Percentiles rank a stretch among this genome's conserved stretches.
Evolutionary conservation across 2,797 vertebrate genomes (phyloP).

Genomic region (Vipera latastei): DNA sequence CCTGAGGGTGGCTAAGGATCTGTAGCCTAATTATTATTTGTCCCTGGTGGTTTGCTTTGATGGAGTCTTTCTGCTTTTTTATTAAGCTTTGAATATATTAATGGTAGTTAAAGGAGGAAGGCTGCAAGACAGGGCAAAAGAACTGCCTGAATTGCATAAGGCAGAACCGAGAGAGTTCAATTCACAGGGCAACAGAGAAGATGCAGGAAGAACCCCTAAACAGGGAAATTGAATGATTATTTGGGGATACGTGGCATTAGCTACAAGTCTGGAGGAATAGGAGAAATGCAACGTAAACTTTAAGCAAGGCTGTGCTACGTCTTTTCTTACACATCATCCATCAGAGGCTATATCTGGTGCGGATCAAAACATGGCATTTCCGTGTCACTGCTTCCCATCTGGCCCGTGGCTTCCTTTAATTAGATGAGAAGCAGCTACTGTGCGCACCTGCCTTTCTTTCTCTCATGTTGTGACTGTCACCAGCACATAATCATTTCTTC

Average conservation of each 20-base stretch:
- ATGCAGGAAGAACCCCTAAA: neutral
- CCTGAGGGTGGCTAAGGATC: neutral
- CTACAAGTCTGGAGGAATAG: neutral
- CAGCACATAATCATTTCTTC: neutral
- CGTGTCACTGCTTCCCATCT: constrained; percentile 38
- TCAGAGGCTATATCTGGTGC: constrained; percentile 41
- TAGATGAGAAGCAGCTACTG: constrained; percentile 59
- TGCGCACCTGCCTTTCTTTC: constrained; percentile 53
- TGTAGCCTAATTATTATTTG: neutral
- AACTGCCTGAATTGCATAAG: neutral
- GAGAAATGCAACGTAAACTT: neutral
- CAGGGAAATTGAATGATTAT: neutral
- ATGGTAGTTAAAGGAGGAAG: neutral
- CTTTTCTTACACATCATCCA: neutral
- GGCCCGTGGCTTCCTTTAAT: constrained; percentile 49
- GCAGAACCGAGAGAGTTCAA: neutral
- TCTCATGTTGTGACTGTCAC: neutral
- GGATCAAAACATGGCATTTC: neutral
- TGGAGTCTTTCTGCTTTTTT: neutral
- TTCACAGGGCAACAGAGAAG: neutral
- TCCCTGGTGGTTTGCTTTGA: neutral
- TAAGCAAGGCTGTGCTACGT: neutral
- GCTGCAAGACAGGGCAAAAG: neutral
- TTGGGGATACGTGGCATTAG: neutral
- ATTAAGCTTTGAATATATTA: neutral